Conservation (phyloP, 2,888 invertebrate genomes). For the Dugesia japonica region DNA sequence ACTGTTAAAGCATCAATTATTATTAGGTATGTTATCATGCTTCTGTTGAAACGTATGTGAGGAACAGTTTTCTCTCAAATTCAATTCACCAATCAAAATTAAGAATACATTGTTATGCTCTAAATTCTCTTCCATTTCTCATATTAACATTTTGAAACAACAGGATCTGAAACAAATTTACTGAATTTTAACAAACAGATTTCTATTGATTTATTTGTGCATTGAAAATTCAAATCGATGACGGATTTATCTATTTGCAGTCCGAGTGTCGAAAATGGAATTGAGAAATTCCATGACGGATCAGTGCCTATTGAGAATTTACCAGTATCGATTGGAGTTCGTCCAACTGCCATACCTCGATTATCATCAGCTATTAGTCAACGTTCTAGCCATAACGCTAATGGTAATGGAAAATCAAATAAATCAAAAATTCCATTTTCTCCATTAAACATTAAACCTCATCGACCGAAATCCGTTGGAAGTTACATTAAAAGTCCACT, state of each 20-base stretch:
- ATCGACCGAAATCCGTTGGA: not conserved
- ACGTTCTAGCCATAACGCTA: not conserved
- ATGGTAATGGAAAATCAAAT: not conserved
- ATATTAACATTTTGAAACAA: not conserved
- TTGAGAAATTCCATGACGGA: not conserved
- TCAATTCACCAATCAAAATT: not conserved
- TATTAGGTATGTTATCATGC: not conserved
- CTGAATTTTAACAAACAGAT: no score
- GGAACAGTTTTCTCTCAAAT: not conserved
- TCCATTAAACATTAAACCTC: not conserved
- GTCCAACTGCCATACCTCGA: not conserved
- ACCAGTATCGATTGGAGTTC: not conserved
- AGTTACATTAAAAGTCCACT: not conserved
- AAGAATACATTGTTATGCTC: not conserved
- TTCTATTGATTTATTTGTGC: not conserved
- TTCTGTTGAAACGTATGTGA: not conserved
- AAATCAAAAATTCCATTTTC: constrained; percentile 1
- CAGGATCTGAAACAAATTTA: not conserved
- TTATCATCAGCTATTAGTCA: not conserved
- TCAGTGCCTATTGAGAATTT: not conserved
- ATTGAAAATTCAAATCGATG: not conserved
- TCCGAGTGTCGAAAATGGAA: not conserved
- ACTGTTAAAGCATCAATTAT: not conserved
- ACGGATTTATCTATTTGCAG: not conserved
- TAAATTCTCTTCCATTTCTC: constrained; percentile 20